Evolutionary conservation across 2,113 vertebrate genomes (phyloP), one percentile per base, ranked within the genome.

Genomic region (Lycaon pictus): DNA sequence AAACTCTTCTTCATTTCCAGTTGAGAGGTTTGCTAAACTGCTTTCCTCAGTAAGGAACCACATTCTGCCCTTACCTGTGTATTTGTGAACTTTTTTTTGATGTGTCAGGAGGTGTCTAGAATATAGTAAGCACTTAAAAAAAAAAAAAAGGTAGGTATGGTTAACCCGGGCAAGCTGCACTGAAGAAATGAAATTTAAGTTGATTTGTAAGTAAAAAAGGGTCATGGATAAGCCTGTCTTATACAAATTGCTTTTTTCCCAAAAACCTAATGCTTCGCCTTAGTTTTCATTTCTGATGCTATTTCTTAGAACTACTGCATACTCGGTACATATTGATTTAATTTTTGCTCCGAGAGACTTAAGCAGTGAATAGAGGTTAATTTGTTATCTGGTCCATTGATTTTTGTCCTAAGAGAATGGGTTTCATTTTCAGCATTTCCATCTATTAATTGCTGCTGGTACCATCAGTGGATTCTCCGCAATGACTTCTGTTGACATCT

Each of bases 351-450:
- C 89, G 56, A 48, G 90, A 96, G 51, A 60, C 35, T 69, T 95
- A 48, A 89, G 53, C 77, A 96, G 89, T 88, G 48, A 87, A 77
- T 51, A 76, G 65, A 92, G 60, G 60, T 95, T 97, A 83, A 97
- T 93, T 88, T 88, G 69, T 92, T 95, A 71, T 81, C 83, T 88
- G 71, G 51, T 51, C 32, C 87, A 97, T 88, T 92, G 93, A 97
- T 95, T 98, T 96, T 93, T 23, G 79, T 69, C 25, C 89, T 89
- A 77, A 37, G 76, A 95, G 58, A 97, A 96, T 77, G 74, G 11
- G 48, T 72, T 96, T 97, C 77, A 79, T 97, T 97, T 97, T 90
- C 79, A 95, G 51, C 9, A 93, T 93, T 87, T 77, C 60, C 62
- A 62, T 32, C 69, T 88, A 62, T 72, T 84, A 84, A 65, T 77